phyloP scores from a whole-genome alignment of 2,888 invertebrate genomes.

The Gymnosoma rotundatum region DNA sequence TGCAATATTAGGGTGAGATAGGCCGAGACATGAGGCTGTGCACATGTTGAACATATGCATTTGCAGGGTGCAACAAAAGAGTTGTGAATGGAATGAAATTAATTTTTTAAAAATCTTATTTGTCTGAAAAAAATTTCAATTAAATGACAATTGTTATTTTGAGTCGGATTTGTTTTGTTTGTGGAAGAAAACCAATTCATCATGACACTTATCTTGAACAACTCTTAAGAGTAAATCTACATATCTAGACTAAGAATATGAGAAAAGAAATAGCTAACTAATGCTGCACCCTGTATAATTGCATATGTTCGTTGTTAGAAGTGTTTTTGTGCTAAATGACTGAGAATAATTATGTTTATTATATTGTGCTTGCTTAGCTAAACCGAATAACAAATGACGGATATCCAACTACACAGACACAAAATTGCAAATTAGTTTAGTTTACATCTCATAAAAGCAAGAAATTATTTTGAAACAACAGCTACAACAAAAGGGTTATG shows the following conservation, averaged over 20 bases:
- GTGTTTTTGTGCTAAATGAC: conserved; percentile 21
- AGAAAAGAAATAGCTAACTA: too few relatives aligned
- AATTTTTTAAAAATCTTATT: too few relatives aligned
- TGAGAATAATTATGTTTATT: conserved; percentile 17
- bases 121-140: too few relatives aligned
- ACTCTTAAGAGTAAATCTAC: too few relatives aligned
- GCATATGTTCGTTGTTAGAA: conserved; percentile 11
- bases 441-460: conserved; percentile 63
- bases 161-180: too few relatives aligned
- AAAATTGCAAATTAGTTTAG: conserved; percentile 72
- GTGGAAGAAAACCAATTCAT: too few relatives aligned
- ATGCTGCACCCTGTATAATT: neutral
- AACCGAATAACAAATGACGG: conserved; percentile 56
- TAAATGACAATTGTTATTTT: too few relatives aligned
- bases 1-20: neutral
- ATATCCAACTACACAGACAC: conserved; percentile 58
- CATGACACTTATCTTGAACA: too few relatives aligned
- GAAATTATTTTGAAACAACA: conserved; percentile 60
- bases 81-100: too few relatives aligned
- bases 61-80: too few relatives aligned
- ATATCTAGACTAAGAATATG: too few relatives aligned
- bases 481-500: conserved; percentile 53
- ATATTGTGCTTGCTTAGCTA: conserved; percentile 45
- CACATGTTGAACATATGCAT: conserved; percentile 9
- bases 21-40: conserved; percentile 28